These are phyloP conservation scores for Elysia chlorotica DNA, from an alignment of 1,140 invertebrate species.

Conservation along the genomic window DNA sequence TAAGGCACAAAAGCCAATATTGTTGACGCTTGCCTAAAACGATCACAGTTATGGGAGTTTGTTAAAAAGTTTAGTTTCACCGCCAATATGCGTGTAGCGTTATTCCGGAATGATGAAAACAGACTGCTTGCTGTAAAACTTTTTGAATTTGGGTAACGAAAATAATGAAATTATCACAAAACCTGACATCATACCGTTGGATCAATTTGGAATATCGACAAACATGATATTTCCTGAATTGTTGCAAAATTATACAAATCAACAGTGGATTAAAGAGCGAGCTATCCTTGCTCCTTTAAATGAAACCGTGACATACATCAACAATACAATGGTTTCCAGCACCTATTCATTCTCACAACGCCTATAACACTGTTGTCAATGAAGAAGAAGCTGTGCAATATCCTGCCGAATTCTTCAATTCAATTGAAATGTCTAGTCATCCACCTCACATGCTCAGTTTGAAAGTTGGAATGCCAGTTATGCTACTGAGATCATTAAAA, in stretches of 20 bases:
- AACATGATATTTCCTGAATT: no score
- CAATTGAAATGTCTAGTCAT: neutral
- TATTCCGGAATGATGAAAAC: no score
- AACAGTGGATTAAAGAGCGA: neutral
- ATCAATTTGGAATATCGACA: no score
- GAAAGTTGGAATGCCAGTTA: neutral
- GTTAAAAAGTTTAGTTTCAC: no score
- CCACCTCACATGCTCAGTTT: neutral
- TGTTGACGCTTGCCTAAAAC: neutral
- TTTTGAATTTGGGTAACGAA: no score
- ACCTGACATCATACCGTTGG: no score
- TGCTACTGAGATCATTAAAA: neutral
- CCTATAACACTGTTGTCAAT: neutral
- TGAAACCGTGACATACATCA: neutral
- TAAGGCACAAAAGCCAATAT: neutral
- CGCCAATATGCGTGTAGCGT: no score
- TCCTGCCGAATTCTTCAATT: neutral
- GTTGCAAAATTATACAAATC: neutral
- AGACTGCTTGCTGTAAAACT: no score
- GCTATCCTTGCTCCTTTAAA: neutral
- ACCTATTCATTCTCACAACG: neutral
- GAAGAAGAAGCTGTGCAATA: neutral
- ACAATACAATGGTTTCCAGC: neutral
- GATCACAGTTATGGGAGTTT: neutral
- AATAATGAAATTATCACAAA: no score